Percentiles rank a stretch among this genome's conserved stretches.
These are phyloP conservation scores for Platyscapa corneri DNA, from an alignment of 1,140 invertebrate genomes.

Conservation along the genomic window DNA sequence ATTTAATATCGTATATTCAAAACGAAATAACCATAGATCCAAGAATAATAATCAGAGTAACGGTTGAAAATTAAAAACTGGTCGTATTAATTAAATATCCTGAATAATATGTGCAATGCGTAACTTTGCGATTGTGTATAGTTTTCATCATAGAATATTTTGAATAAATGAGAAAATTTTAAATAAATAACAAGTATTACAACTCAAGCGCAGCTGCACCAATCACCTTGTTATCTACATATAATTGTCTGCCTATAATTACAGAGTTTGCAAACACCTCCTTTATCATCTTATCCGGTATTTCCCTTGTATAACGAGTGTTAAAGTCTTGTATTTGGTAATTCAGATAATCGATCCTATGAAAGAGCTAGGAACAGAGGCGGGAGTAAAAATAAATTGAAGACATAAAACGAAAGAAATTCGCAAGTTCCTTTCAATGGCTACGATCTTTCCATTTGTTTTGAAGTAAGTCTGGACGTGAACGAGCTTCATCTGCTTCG, in stretches of 20 bases:
- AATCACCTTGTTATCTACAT: neutral
- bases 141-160: too few relatives aligned
- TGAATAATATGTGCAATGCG: too few relatives aligned
- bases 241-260: neutral
- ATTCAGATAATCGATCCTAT: neutral
- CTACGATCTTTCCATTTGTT: neutral
- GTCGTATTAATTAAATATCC: too few relatives aligned
- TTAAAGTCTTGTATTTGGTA: neutral
- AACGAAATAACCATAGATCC: too few relatives aligned
- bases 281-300: neutral
- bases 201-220: too few relatives aligned
- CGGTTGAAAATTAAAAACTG: too few relatives aligned
- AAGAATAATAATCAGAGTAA: too few relatives aligned
- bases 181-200: too few relatives aligned
- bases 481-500: neutral
- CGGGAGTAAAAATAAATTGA: neutral
- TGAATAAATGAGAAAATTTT: too few relatives aligned
- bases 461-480: neutral
- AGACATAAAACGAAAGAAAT: neutral
- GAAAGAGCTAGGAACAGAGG: neutral
- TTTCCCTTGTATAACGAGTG: neutral
- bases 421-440: neutral
- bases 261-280: neutral
- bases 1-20: too few relatives aligned
- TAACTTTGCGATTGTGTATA: too few relatives aligned